These are phyloP conservation scores for Danaus plexippus DNA, from an alignment of 1,140 invertebrate genomes.

Conservation along the genomic window DNA sequence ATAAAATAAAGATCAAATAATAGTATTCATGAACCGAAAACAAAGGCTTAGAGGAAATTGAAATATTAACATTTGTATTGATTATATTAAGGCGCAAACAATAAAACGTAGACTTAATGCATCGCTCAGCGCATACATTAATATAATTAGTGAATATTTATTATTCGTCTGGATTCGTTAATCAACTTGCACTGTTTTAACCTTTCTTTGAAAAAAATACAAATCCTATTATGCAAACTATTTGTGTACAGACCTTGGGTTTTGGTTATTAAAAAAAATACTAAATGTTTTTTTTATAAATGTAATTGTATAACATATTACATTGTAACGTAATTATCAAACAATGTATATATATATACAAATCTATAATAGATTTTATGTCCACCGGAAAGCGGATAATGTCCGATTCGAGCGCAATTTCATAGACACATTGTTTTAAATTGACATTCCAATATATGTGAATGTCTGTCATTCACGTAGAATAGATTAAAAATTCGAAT, in stretches of 20 bases:
- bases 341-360: not conserved
- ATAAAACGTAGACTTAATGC: slow-evolving; percentile 17
- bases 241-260: too few relatives aligned
- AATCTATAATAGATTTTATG: slow-evolving; percentile 10
- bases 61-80: slow-evolving; percentile 17
- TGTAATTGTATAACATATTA: too few relatives aligned
- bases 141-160: slow-evolving; percentile 10
- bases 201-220: too few relatives aligned
- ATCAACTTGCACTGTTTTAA: too few relatives aligned
- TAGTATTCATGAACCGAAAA: slow-evolving; percentile 12
- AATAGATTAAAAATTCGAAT: slow-evolving; percentile 2
- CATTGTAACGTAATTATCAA: not conserved
- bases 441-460: slow-evolving; percentile 4
- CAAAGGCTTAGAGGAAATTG: slow-evolving; percentile 18
- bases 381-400: slow-evolving; percentile 13
- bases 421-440: slow-evolving; percentile 8
- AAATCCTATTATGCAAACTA: too few relatives aligned
- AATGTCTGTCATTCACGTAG: too few relatives aligned
- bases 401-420: slow-evolving; percentile 7
- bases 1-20: slow-evolving; percentile 8
- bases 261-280: too few relatives aligned
- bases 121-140: slow-evolving; percentile 7
- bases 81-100: slow-evolving; percentile 17
- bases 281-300: too few relatives aligned
- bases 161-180: not conserved